Conservation (phyloP, 1,140 invertebrate genomes). For the Aleiodes sp. region DNA sequence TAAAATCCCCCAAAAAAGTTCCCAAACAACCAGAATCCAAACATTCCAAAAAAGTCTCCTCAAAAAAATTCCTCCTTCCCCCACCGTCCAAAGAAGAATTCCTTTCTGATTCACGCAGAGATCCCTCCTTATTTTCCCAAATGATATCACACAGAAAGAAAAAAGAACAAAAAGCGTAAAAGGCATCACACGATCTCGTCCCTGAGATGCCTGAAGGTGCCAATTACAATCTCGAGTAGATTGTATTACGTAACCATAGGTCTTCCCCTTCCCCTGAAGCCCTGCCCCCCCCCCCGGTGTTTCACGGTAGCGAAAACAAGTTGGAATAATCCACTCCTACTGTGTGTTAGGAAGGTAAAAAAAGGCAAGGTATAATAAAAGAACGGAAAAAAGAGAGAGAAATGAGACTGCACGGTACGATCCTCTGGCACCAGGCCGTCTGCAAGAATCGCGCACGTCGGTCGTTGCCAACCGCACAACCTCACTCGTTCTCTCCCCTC, state of each 20-base stretch:
- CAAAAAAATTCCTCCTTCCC: too few relatives aligned
- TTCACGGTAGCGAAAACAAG: constrained; percentile 12
- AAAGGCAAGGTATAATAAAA: constrained; percentile 6
- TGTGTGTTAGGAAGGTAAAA: constrained; percentile 7
- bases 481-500: not conserved
- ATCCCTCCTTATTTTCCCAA: too few relatives aligned
- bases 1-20: too few relatives aligned
- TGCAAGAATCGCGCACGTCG: constrained; percentile 52
- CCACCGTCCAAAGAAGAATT: too few relatives aligned
- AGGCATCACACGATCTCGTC: too few relatives aligned
- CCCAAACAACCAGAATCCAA: too few relatives aligned
- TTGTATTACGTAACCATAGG: constrained; percentile 30
- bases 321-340: not conserved
- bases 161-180: not conserved
- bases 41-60: too few relatives aligned
- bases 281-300: not conserved
- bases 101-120: too few relatives aligned
- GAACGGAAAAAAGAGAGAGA: constrained; percentile 11
- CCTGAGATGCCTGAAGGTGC: constrained; percentile 32
- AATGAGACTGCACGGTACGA: constrained; percentile 16
- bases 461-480: constrained; percentile 35
- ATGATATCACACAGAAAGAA: not conserved
- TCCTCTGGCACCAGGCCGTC: constrained; percentile 60
- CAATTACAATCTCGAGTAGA: constrained; percentile 28
- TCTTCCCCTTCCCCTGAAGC: not conserved